Evolutionary conservation across 2,888 invertebrate genomes (phyloP), one percentile per base, ranked within the genome.

Genomic region (Drosophila recens): DNA sequence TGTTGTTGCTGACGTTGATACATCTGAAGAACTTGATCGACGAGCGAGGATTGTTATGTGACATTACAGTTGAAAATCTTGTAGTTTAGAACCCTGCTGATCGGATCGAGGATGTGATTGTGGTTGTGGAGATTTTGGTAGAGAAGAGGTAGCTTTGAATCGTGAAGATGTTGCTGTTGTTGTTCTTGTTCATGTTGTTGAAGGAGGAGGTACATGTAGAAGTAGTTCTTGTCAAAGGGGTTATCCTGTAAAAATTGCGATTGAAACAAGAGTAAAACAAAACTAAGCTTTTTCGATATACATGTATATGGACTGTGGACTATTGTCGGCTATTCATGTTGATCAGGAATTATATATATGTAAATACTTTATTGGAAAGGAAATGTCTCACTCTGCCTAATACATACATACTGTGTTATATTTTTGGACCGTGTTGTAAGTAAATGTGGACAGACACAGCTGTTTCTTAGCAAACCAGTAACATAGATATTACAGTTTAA

Each of bases 231-330:
- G 90, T 79, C 61, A 61, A 61, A 45, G 62, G 62, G 82, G 89
- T 90, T 87, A 85, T 86, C 90, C 91, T 91, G 91, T 79, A 91
- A 90, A 79, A 90, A 90, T 91, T 90, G 90, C 89, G 90, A 87
- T 90, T 61, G 61, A 36, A 90, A 90, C 90, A 83, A 81, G 64
- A 82, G 80, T 90, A 90, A 90, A 89, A 90, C 67, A 81, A 52
- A 66, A 67, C 74, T 62, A 62, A 63, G 71, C 54, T 54, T 45
- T 64, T 53, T 53, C 6, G 30, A 20, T 40, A 48, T 56, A 40
- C 36, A 20, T 52, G 15, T 56, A 40, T 45, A 20, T 52, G 15
- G 42, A 33, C 54, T 56, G 15, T 45, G 23, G 42, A 33, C 30
- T 43, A 4, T 23, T 23, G 23, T 23, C 23, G 40, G 36, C 38